Conservation (phyloP, 2,888 invertebrate genomes). For the Conops quadrifasciatus region DNA sequence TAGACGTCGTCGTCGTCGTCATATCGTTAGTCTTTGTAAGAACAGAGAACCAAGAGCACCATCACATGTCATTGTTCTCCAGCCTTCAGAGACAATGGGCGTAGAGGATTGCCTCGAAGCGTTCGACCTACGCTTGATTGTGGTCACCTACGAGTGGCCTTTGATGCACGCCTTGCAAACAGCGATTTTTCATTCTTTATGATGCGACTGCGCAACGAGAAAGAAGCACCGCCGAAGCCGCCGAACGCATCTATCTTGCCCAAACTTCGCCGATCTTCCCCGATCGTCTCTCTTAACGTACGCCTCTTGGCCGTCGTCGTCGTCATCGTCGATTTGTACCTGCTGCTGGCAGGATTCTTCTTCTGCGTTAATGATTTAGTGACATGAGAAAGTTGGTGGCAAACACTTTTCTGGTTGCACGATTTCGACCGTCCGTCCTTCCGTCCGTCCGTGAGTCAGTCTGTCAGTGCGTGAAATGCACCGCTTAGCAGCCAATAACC, state of each 20-base stretch:
- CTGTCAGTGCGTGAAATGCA: conserved; percentile 1
- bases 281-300: too few species aligned
- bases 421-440: not conserved
- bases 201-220: not conserved
- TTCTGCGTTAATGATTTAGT: conserved; percentile 41
- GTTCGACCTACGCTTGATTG: not conserved
- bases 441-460: not conserved
- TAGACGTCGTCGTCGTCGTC: conserved; percentile 18
- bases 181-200: conserved; percentile 48
- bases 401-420: not conserved
- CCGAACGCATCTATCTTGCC: conserved; percentile 8
- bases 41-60: not conserved
- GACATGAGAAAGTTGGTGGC: conserved; percentile 40
- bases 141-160: not conserved
- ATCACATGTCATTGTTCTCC: not conserved
- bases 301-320: too few species aligned
- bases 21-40: not conserved
- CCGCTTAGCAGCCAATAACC: not conserved
- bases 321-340: too few species aligned
- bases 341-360: conserved; percentile 25
- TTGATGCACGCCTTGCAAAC: conserved; percentile 46
- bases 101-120: conserved; percentile 10
- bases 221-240: not conserved
- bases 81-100: conserved; percentile 30
- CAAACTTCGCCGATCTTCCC: too few species aligned